Percentiles rank a stretch among this genome's conserved stretches.
Evolutionary conservation across 1,140 invertebrate species (phyloP).

Genomic region (Plectus sambesii): DNA sequence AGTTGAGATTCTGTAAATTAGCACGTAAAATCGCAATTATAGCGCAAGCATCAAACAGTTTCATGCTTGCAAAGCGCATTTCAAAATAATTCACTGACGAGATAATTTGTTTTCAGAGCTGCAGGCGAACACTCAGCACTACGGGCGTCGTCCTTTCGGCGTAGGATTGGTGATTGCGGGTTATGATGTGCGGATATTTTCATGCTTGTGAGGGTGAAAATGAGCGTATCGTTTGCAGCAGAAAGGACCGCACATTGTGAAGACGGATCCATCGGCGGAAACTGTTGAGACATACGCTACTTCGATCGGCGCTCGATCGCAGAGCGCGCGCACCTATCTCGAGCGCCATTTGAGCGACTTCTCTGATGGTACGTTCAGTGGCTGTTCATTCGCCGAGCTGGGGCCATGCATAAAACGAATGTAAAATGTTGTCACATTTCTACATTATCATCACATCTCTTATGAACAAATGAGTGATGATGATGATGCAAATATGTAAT

Average conservation of each 20-base stretch:
- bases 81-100: too few species aligned
- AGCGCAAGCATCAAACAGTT: too few species aligned
- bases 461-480: too few species aligned
- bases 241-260: constrained; percentile 81
- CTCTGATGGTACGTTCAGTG: constrained; percentile 50
- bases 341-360: constrained; percentile 79
- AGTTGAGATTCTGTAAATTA: too few species aligned
- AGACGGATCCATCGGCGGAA: constrained; percentile 94
- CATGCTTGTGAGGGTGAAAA: background rate
- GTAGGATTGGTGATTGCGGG: constrained; percentile 90
- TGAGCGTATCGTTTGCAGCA: constrained; percentile 22
- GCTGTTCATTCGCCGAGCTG: too few species aligned
- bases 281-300: constrained; percentile 94
- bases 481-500: too few species aligned
- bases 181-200: too few species aligned
- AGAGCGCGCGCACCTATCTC: constrained; percentile 89
- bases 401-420: constrained; percentile 6
- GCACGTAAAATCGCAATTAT: too few species aligned
- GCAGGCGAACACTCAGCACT: constrained; percentile 91
- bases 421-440: background rate
- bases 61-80: too few species aligned
- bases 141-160: constrained; percentile 88
- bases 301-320: constrained; percentile 95
- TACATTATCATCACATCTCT: constrained; percentile 8
- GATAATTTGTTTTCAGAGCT: constrained; percentile 64